These are phyloP conservation scores for Aporrectodea caliginosa DNA, from an alignment of 1,140 invertebrate genomes.

Conservation along the genomic window DNA sequence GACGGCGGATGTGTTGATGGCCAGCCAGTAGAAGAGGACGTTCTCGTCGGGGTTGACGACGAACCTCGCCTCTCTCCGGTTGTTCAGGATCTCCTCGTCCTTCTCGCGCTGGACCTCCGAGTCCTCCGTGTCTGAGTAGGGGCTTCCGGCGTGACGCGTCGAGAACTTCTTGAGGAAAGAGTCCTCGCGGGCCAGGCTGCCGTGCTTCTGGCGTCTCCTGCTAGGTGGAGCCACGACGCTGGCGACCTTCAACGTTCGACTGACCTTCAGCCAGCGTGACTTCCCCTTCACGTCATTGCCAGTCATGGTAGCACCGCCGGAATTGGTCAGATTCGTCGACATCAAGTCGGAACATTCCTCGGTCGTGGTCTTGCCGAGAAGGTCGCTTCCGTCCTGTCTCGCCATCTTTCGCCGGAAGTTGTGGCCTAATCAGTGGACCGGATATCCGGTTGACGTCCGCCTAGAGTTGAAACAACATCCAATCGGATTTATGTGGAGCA, in stretches of 20 bases:
- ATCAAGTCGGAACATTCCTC: neutral
- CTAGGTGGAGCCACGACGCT: neutral
- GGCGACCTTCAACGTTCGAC: neutral
- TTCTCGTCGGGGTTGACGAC: constrained; percentile 93
- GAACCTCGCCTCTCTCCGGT: constrained; percentile 19
- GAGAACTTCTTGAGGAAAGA: constrained; percentile 92
- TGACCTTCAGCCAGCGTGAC: neutral
- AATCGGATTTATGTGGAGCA: too few species aligned
- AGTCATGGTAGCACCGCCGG: neutral
- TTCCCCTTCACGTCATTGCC: neutral
- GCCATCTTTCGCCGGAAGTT: neutral
- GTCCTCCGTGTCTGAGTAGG: neutral
- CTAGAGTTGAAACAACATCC: too few species aligned
- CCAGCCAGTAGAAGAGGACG: constrained; percentile 92
- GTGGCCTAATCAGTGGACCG: too few species aligned
- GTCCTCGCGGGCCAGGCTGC: constrained; percentile 57
- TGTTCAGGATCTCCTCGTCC: neutral
- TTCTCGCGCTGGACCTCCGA: constrained; percentile 3
- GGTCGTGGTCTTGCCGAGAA: neutral
- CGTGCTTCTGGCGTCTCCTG: neutral
- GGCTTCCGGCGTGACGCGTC: constrained; percentile 65
- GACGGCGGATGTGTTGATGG: constrained; percentile 79
- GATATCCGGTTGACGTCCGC: too few species aligned
- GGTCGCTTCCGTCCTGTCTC: neutral
- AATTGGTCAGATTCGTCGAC: neutral